These are phyloP conservation scores for Excalfactoria chinensis DNA, from an alignment of 2,113 vertebrate species.

Conservation along the genomic window DNA sequence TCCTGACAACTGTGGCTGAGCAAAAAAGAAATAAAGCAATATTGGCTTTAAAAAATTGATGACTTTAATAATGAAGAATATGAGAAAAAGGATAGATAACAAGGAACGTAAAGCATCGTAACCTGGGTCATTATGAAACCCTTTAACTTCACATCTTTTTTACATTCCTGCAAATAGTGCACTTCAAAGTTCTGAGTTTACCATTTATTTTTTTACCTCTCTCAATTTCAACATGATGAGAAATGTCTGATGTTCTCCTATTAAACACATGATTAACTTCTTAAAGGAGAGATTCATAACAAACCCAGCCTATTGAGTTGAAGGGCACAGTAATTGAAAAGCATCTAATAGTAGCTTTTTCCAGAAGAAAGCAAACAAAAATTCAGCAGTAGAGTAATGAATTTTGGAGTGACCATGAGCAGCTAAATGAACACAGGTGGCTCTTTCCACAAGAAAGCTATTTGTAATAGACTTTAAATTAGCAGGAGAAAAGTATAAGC, in stretches of 20 bases:
- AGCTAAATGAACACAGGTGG: constrained; percentile 78
- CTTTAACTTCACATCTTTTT: neutral
- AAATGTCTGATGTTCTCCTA: constrained; percentile 31
- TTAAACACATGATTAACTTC: constrained; percentile 60
- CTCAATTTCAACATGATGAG: constrained; percentile 1
- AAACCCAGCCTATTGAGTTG: constrained; percentile 37
- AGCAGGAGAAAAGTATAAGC: constrained; percentile 66
- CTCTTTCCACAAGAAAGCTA: constrained; percentile 69
- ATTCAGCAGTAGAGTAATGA: constrained; percentile 41
- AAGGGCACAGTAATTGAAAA: constrained; percentile 65
- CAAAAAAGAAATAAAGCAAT: neutral
- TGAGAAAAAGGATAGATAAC: neutral
- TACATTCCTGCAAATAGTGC: neutral
- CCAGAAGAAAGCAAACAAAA: constrained; percentile 54
- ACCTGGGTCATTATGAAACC: neutral
- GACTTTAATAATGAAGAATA: neutral
- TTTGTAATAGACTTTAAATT: constrained; percentile 79
- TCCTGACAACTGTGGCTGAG: neutral
- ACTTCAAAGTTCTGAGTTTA: neutral
- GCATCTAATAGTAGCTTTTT: constrained; percentile 5
- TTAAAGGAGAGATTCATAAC: constrained; percentile 39
- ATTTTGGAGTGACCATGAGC: constrained; percentile 66
- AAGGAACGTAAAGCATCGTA: neutral
- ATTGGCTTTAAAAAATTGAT: neutral
- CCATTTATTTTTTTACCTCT: constrained; percentile 19